These are phyloP conservation scores for Rhinoraja longicauda DNA, from an alignment of 2,797 vertebrate species.

Conservation along the genomic window DNA sequence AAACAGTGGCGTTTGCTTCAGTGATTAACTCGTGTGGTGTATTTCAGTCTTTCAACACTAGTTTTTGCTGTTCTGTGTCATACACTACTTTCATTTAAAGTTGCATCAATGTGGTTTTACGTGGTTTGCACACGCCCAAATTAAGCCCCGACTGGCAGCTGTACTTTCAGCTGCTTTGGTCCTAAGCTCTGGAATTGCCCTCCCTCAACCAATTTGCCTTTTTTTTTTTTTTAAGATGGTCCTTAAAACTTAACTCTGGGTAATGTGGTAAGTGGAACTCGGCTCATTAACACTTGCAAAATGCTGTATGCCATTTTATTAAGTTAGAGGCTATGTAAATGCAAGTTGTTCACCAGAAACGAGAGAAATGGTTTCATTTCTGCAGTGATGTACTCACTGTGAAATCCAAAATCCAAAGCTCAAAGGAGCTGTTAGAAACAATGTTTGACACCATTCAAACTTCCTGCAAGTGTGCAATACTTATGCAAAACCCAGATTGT, in stretches of 20 bases:
- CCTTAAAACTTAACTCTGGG: too few relatives aligned
- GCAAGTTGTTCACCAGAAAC: neutral
- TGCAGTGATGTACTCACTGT: neutral
- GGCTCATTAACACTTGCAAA: neutral
- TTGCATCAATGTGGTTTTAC: too few relatives aligned
- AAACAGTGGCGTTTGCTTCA: neutral
- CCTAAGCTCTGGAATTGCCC: too few relatives aligned
- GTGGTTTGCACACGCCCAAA: too few relatives aligned
- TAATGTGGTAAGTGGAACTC: too few relatives aligned
- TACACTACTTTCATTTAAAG: neutral
- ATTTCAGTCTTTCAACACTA: neutral
- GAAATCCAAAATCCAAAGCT: neutral
- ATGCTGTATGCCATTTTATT: neutral
- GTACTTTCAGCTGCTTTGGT: neutral
- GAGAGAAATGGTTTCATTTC: neutral
- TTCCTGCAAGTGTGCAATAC: neutral
- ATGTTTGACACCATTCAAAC: neutral
- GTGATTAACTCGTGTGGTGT: neutral
- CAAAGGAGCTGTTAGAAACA: neutral
- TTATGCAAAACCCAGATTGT: neutral
- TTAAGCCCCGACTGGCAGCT: neutral
- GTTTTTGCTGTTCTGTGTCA: neutral
- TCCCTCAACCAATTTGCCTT: too few relatives aligned
- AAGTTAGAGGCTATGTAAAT: neutral
- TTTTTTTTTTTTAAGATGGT: too few relatives aligned